A percentile compares a stretch with the other conserved stretches of the same genome.
phyloP scores from a whole-genome alignment of 2,888 invertebrate genomes.

The Athrips mouffetella region DNA sequence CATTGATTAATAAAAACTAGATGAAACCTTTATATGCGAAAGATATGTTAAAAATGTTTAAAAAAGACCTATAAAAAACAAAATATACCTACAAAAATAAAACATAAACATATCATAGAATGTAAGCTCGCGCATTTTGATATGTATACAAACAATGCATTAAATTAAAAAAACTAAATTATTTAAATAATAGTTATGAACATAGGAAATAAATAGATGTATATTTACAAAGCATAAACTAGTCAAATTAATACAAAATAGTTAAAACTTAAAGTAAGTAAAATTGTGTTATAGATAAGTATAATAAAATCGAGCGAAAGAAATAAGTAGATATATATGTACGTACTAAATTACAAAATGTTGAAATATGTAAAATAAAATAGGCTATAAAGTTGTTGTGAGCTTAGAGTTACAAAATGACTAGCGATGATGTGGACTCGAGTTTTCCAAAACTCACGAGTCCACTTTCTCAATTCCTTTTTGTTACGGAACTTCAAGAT shows the following conservation, averaged over 20 bases:
- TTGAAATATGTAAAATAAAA: too few species aligned
- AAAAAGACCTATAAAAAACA: too few species aligned
- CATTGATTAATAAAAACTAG: too few species aligned
- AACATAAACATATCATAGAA: constrained; percentile 45
- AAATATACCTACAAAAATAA: constrained; percentile 38
- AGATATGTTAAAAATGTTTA: too few species aligned
- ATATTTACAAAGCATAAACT: too few species aligned
- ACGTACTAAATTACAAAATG: too few species aligned
- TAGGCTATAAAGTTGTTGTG: constrained; percentile 27
- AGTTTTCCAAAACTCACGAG: too few species aligned
- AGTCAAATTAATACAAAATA: not conserved
- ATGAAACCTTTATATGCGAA: too few species aligned
- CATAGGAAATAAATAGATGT: too few species aligned
- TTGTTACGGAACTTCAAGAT: too few species aligned
- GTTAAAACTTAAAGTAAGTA: not conserved
- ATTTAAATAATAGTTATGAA: not conserved
- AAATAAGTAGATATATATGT: too few species aligned
- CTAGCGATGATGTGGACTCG: constrained; percentile 14
- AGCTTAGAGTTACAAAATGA: constrained; percentile 17
- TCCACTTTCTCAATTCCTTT: too few species aligned
- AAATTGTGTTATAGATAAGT: not conserved
- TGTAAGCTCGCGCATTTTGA: constrained; percentile 21
- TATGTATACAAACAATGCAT: constrained; percentile 13
- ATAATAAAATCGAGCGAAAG: not conserved
- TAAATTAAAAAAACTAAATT: not conserved